phyloP scores from a whole-genome alignment of 2,888 invertebrate genomes.

The Melanophora roralis region DNA sequence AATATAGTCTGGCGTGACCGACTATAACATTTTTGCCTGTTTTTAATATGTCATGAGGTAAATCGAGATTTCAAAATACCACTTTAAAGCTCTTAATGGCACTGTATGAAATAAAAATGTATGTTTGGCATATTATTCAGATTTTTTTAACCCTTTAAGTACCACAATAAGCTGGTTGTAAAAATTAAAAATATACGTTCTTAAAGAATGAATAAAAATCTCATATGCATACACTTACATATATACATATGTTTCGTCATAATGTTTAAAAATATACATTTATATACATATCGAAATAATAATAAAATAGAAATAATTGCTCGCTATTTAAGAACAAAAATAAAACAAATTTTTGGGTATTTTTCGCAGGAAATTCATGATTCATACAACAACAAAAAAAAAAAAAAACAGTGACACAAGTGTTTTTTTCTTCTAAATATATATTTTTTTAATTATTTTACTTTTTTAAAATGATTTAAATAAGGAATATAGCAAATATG shows the following conservation, averaged over 20 bases:
- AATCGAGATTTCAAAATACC: no score
- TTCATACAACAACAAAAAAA: constrained; percentile 41
- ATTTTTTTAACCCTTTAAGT: no score
- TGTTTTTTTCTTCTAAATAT: constrained; percentile 23
- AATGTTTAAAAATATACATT: background rate
- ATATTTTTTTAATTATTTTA: background rate
- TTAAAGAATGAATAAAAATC: background rate
- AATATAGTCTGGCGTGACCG: no score
- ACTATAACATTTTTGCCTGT: no score
- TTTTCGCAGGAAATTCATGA: constrained; percentile 59
- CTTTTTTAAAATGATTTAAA: background rate
- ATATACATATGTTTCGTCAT: no score
- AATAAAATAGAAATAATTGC: background rate
- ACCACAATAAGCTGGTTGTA: no score
- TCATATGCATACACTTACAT: no score
- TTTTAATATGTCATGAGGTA: no score
- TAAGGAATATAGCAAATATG: constrained; percentile 12
- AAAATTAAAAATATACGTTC: background rate
- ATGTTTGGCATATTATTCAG: no score
- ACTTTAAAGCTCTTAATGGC: no score
- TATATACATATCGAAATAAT: no score
- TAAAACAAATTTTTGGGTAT: constrained; percentile 16
- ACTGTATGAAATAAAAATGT: no score
- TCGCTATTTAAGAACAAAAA: constrained; percentile 5
- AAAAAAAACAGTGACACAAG: constrained; percentile 43